phyloP scores from a whole-genome alignment of 2,797 vertebrate genomes.

The Scarus forsteni region DNA sequence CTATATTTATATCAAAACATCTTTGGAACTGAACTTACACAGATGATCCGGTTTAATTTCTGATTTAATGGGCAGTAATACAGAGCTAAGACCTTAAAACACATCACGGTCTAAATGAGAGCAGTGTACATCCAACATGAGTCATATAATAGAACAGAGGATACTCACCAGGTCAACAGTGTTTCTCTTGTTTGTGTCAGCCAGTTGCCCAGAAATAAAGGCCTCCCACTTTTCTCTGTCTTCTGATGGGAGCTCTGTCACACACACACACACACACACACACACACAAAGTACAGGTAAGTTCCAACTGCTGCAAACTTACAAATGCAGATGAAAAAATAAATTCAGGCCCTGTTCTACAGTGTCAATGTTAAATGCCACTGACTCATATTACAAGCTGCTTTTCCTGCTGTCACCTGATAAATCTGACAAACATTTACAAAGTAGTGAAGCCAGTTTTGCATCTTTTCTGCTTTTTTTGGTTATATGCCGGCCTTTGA shows the following conservation, averaged over 20 bases:
- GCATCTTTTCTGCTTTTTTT: too few relatives aligned
- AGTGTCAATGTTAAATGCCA: background rate
- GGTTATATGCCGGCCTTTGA: too few relatives aligned
- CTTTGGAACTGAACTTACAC: too few relatives aligned
- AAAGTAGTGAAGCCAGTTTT: too few relatives aligned
- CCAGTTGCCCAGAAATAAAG: constrained; percentile 93
- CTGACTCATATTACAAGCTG: background rate
- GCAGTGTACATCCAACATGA: background rate
- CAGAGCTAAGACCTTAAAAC: background rate
- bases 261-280: constrained; percentile 18
- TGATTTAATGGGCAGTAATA: background rate
- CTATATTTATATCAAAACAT: too few relatives aligned
- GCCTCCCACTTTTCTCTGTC: constrained; percentile 94
- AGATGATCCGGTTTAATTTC: too few relatives aligned
- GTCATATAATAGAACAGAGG: background rate
- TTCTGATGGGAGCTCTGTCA: constrained; percentile 91
- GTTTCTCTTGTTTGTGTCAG: constrained; percentile 92
- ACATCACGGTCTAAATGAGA: background rate
- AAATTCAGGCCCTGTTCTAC: background rate
- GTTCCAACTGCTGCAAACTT: background rate
- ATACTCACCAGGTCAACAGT: constrained; percentile 77
- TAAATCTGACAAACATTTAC: background rate
- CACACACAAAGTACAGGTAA: constrained; percentile 5
- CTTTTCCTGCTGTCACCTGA: background rate
- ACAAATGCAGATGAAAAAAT: background rate